Percentiles rank a stretch among this genome's conserved stretches.
These are phyloP conservation scores for Platypus cylindrus DNA, from an alignment of 2,888 invertebrate genomes.

Conservation along the genomic window DNA sequence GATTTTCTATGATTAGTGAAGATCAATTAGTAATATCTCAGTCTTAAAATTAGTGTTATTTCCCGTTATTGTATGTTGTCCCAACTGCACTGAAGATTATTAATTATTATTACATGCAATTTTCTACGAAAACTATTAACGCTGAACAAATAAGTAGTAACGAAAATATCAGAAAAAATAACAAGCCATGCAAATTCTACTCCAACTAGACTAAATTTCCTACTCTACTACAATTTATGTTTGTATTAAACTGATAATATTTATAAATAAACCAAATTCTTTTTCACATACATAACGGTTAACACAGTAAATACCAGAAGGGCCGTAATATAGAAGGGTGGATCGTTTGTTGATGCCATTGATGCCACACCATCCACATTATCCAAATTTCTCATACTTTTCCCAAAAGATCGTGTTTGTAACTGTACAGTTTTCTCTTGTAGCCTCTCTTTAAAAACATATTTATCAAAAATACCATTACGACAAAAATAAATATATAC, in stretches of 20 bases:
- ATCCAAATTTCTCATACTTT: slow-evolving; percentile 44
- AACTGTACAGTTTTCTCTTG: slow-evolving; percentile 61
- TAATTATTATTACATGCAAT: too few relatives aligned
- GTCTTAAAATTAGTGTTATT: slow-evolving; percentile 13
- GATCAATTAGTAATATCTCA: slow-evolving; percentile 7
- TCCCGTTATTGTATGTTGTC: too few relatives aligned
- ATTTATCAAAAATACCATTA: slow-evolving; percentile 50
- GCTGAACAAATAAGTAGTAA: too few relatives aligned
- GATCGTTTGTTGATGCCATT: slow-evolving; percentile 13
- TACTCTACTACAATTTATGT: too few relatives aligned
- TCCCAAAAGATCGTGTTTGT: slow-evolving; percentile 55
- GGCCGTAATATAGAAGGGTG: slow-evolving; percentile 14
- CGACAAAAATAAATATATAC: slow-evolving; percentile 40
- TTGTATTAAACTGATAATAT: neutral
- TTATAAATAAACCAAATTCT: neutral
- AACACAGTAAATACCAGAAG: slow-evolving; percentile 9
- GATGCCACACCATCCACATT: slow-evolving; percentile 4
- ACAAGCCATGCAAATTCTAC: too few relatives aligned
- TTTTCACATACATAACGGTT: slow-evolving; percentile 9
- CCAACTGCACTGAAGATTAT: too few relatives aligned
- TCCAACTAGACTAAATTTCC: too few relatives aligned
- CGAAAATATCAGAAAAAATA: too few relatives aligned
- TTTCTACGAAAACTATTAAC: too few relatives aligned
- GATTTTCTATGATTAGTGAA: too few relatives aligned
- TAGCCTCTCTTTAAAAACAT: slow-evolving; percentile 62